Conservation (phyloP, 2,113 vertebrate genomes). For the Bos taurus region DNA sequence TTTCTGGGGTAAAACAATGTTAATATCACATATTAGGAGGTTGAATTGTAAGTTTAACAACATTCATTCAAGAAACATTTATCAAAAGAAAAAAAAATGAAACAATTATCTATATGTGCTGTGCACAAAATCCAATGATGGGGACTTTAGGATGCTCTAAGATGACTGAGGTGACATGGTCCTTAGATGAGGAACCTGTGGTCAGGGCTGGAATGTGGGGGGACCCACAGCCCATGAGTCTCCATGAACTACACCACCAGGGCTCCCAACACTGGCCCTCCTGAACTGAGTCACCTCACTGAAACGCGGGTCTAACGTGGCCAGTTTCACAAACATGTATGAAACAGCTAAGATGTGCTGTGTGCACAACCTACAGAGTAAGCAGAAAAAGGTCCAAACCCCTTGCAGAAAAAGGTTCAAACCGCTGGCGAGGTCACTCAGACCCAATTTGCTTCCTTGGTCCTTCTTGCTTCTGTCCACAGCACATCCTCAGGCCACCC, state of each 20-base stretch:
- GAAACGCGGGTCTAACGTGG: not conserved
- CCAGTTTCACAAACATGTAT: not conserved
- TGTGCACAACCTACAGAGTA: not conserved
- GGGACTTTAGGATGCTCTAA: too few relatives aligned
- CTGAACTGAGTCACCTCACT: accelerated
- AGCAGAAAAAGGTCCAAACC: not conserved
- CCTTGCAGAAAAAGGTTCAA: not conserved
- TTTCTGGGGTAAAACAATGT: not conserved
- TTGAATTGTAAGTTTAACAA: not conserved
- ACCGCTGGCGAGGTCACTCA: not conserved
- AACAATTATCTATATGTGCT: not conserved
- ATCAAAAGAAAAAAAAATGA: not conserved
- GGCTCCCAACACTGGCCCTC: not conserved
- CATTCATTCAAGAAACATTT: not conserved
- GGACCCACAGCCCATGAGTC: accelerated
- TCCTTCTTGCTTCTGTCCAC: not conserved
- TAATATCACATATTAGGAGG: not conserved
- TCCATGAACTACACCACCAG: not conserved
- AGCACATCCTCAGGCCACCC: not conserved
- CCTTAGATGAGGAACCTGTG: not conserved
- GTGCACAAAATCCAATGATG: not conserved
- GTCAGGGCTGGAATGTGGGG: not conserved
- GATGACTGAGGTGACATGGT: accelerated
- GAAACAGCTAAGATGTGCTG: not conserved
- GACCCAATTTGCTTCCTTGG: not conserved